Evolutionary conservation across 2,113 vertebrate species (phyloP), one percentile per base, ranked within the genome.

Genomic region (Hyperoodon ampullatus): DNA sequence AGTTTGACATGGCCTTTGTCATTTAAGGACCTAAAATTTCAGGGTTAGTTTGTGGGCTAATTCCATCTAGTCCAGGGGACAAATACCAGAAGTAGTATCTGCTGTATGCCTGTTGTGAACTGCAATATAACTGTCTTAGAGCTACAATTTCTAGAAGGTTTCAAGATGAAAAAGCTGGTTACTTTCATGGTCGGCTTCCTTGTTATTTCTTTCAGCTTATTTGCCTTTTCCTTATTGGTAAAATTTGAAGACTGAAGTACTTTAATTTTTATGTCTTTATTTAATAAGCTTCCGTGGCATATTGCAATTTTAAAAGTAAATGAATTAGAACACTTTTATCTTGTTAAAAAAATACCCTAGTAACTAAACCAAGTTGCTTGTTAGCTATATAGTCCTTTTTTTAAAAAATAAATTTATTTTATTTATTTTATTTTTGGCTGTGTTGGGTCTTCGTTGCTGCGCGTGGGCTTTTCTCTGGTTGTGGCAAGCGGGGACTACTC

Each of bases 181-280:
- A 53, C 30, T 82, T 14, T 95, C 30, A 33, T 61, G 23, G 18
- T 89, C 42, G 44, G n/a, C 50, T 94, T 93, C 23, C 35, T n/a
- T 90, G 55, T 93, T 96, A 91, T 26, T 83, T 83, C 44, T 93
- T 94, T 82, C 35, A 89, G 5, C 7, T 95, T 23, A 66, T 78
- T 44, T 96, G 53, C 35, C 47, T 88, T 96, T 96, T 95, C 44
- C 18, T 78, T 89, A 18, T 30, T 87, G 50, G 21, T 90, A 90
- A 74, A 96, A 86, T 92, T 78, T 89, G 53, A 97, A 93, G 39
- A 85, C 47, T 44, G 15, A 80, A 91, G 9, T 88, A 85, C 1
- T 70, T 96, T 93, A 87, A 90, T 58, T 89, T 96, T 75, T 97
- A 72, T 88, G 47, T 83, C 14, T 97, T 93, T 63, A 63, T 78